phyloP scores from a whole-genome alignment of 2,888 invertebrate genomes.

The Cyaniris semiargus region DNA sequence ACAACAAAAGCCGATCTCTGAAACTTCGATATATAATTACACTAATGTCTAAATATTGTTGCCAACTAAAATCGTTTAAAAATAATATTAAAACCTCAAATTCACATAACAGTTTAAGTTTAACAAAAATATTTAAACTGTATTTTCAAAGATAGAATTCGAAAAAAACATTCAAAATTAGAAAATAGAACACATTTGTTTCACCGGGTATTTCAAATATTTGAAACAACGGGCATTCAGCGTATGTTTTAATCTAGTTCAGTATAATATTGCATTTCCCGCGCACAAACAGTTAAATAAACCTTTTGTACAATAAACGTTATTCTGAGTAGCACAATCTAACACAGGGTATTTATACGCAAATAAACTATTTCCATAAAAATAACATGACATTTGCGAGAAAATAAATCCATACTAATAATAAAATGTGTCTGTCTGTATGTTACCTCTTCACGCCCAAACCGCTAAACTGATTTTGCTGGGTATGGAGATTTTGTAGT shows the following conservation, averaged over 20 bases:
- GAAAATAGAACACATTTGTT: conserved; percentile 5
- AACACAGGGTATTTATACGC: background rate
- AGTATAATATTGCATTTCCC: conserved; percentile 15
- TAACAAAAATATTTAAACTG: background rate
- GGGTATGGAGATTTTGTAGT: no score
- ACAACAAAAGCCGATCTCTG: no score
- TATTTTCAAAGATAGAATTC: background rate
- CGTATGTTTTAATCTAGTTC: background rate
- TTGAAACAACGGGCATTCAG: background rate
- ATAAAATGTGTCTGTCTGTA: no score
- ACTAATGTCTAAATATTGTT: no score
- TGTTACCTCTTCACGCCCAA: no score
- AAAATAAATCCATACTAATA: no score
- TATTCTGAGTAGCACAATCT: background rate
- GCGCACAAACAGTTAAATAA: conserved; percentile 18
- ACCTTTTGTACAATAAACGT: background rate
- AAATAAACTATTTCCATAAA: background rate
- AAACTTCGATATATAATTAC: no score
- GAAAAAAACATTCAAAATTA: background rate
- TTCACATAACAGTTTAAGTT: background rate
- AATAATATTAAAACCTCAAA: background rate
- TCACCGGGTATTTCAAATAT: conserved; percentile 22
- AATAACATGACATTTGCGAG: background rate
- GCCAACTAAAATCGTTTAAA: background rate
- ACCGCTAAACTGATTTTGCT: no score